Evolutionary conservation across 2,888 invertebrate species (phyloP).

Genomic region (Cerastis rubricosa): DNA sequence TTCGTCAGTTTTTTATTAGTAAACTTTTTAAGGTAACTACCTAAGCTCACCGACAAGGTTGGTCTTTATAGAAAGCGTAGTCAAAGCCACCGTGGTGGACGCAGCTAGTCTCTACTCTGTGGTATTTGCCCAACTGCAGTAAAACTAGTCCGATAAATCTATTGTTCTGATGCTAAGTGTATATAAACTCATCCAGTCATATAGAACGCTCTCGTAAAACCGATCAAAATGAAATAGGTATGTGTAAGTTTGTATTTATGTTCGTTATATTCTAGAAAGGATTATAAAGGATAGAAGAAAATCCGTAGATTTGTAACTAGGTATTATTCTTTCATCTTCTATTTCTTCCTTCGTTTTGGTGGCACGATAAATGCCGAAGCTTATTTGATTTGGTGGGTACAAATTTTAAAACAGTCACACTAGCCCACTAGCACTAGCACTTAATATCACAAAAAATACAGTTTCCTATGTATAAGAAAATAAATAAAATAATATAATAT

Average conservation of each 20-base stretch:
- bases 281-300: neutral
- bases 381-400: no score
- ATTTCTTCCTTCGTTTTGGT: no score
- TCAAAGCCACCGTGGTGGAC: neutral
- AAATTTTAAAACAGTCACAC: no score
- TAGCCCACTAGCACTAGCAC: no score
- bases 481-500: no score
- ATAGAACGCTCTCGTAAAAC: constrained; percentile 39
- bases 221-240: constrained; percentile 27
- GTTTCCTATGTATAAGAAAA: neutral
- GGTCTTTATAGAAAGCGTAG: neutral
- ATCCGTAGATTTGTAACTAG: no score
- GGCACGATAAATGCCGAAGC: no score
- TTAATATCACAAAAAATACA: neutral
- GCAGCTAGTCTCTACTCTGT: neutral
- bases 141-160: constrained; percentile 78
- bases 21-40: no score
- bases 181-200: constrained; percentile 48
- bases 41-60: neutral
- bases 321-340: no score
- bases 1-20: no score
- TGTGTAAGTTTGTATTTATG: neutral
- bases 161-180: constrained; percentile 70
- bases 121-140: constrained; percentile 63
- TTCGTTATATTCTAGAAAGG: constrained; percentile 1